Base-by-base conservation (phyloP, 2,888 invertebrate species). In the Hyppa rectilinea region DNA sequence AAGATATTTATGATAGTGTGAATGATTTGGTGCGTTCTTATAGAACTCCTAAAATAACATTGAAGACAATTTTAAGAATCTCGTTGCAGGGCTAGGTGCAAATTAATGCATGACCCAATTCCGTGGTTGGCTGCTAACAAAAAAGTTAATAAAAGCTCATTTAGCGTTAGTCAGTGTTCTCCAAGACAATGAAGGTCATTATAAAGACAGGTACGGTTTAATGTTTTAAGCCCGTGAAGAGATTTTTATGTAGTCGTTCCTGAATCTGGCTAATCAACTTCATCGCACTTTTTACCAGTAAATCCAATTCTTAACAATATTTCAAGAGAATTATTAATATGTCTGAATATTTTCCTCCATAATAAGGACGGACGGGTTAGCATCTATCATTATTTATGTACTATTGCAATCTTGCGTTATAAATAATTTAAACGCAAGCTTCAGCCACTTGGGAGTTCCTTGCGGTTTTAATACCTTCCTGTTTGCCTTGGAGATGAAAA, bases 331-430 rank as follows among this genome's bases (percentile, higher is more conserved):
- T 79, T 73, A 78, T 62, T 50, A 50, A 69, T 29, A 55, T 29
- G 20, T 50, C 59, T 60, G 47, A 47, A 75, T 76, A 65, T 65
- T 70, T 70, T 67, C 75, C 26, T 17, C 50, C 23, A 26, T 80
- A 62, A 62, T 62, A 60, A 52, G 64, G 29, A n/a, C 20, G 23
- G 71, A 53, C 56, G 71, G 64, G 64, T 80, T 75, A 69, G 23
- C 38, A 45, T 81, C 63, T 62, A 77, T 53, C 61, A 78, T 78
- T 77, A 78, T 65, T 78, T 65, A 78, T 77, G 64, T 70, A 78
- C 40, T 36, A 47, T 52, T 65, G 52, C 78, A 78, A 78, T 78
- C 71, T 81, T 70, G 6, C 23, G 43, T 23, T 29, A 34, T 81
- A 65, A 14, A 78, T 81, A 26, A 81, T 70, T 43, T 61, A 78